Base-by-base conservation (phyloP, 2,797 vertebrate genomes). In the Peromyscus attwateri region DNA sequence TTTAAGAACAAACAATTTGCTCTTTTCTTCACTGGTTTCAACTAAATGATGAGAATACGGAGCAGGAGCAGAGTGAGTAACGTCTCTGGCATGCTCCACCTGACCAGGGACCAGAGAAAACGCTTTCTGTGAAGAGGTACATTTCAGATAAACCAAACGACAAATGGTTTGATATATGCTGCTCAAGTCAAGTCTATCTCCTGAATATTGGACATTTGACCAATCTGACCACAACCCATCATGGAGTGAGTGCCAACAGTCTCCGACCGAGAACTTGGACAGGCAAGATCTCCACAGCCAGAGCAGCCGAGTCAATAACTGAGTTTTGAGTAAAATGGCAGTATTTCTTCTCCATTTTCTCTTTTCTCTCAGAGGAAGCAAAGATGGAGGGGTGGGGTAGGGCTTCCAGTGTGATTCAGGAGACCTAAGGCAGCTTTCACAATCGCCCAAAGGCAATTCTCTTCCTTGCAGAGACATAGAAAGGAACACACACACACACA, bases 121-220 rank as follows among this genome's bases (percentile, higher is more conserved):
- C 0, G 2, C 13, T 37, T 68, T 49, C 75, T 68, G 52, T 1
- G 57, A 4, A 9, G 66, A 29, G 13, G 64, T 31, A 10, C 12
- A 4, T 77, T 90, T 75, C 16, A 73, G 84, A 31, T 34, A 55
- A 92, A 68, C 71, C 76, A 57, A 37, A 87, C 1, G 46, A 17
- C 46, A 43, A 57, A 37, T 40, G 77, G 46, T 60, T 80, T 34
- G 25, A 71, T 46, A n/a, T 17, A 17, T 3, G 2, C 34, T 27
- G 29, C 31, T 88, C 34, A 19, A 75, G 46, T 31, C 0, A 37
- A 84, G 52, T 12, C 12, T 16, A 3, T 11, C 1, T 0, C 16
- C 0, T 1, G 46, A 23, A 62, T 3, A 77, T n/a, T 46, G 64
- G 3, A n/a, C 0, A 0, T 49, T 64, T 23, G 68, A n/a, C 12